Evolutionary conservation across 2,113 vertebrate species (phyloP).

Genomic region (Chascanopsetta lugubris): DNA sequence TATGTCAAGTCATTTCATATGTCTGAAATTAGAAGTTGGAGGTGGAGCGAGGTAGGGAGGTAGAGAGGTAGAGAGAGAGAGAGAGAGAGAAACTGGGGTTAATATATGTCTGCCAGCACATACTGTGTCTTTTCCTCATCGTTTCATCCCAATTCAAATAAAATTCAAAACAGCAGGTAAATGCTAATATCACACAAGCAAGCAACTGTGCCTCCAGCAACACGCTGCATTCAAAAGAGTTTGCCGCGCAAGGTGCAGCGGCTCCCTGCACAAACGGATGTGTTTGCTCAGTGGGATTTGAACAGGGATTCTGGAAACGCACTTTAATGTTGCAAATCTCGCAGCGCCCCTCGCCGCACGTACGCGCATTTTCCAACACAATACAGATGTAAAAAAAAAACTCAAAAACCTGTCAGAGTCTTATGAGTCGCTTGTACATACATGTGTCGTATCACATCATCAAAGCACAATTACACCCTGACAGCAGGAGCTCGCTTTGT

Average conservation of each 20-base stretch:
- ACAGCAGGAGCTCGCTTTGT: slow-evolving; percentile 7
- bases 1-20: slow-evolving; percentile 61
- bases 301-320: slow-evolving; percentile 48
- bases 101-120: slow-evolving; percentile 61
- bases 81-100: slow-evolving; percentile 61
- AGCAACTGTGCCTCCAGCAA: slow-evolving; percentile 78
- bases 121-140: slow-evolving; percentile 57
- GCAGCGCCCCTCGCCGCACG: slow-evolving; percentile 10
- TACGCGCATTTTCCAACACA: slow-evolving; percentile 31
- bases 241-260: slow-evolving; percentile 65
- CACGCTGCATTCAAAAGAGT: slow-evolving; percentile 70
- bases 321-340: slow-evolving; percentile 65
- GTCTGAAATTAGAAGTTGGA: slow-evolving; percentile 65
- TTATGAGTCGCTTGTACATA: background rate
- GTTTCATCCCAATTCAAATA: slow-evolving; percentile 82
- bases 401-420: slow-evolving; percentile 17
- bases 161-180: slow-evolving; percentile 79
- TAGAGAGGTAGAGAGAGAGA: too few species aligned
- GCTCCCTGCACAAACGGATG: slow-evolving; percentile 60
- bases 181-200: slow-evolving; percentile 79
- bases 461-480: slow-evolving; percentile 12
- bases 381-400: slow-evolving; percentile 34
- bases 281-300: slow-evolving; percentile 78
- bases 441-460: slow-evolving; percentile 23
- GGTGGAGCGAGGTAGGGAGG: too few species aligned